phyloP scores from a whole-genome alignment of 2,113 vertebrate genomes.

The Manacus vitellinus region DNA sequence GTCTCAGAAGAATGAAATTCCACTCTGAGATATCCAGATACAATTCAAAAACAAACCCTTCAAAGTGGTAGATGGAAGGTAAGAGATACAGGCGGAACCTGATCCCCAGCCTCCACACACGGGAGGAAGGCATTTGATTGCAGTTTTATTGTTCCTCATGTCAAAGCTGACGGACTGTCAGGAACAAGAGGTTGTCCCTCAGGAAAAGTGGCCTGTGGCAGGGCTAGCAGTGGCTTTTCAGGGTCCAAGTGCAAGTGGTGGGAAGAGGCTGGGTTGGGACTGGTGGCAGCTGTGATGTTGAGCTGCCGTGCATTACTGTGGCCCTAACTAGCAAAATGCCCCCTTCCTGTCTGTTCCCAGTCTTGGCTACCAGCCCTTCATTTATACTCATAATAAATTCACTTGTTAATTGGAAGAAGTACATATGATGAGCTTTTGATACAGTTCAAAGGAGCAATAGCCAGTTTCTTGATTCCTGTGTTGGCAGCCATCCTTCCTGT shows the following conservation, averaged over 20 bases:
- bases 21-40: conserved; percentile 57
- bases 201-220: not conserved
- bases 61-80: conserved; percentile 36
- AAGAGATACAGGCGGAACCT: conserved; percentile 41
- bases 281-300: not conserved
- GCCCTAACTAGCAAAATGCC: not conserved
- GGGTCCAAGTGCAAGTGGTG: not conserved
- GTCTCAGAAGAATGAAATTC: conserved; percentile 55
- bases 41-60: conserved; percentile 37
- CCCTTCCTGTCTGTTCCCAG: not conserved
- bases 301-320: fast-evolving
- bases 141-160: conserved; percentile 45
- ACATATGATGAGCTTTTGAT: conserved; percentile 46
- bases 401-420: conserved; percentile 20
- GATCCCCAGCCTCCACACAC: not conserved
- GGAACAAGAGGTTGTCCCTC: not conserved
- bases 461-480: not conserved
- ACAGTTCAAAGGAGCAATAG: conserved; percentile 36
- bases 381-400: not conserved
- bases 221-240: not conserved
- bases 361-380: not conserved
- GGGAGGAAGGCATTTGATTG: conserved; percentile 35
- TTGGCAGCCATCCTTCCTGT: conserved; percentile 14
- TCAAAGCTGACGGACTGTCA: not conserved
- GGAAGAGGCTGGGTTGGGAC: not conserved